Base-by-base conservation (phyloP, 2,797 vertebrate species). In the Octomys mimax region DNA sequence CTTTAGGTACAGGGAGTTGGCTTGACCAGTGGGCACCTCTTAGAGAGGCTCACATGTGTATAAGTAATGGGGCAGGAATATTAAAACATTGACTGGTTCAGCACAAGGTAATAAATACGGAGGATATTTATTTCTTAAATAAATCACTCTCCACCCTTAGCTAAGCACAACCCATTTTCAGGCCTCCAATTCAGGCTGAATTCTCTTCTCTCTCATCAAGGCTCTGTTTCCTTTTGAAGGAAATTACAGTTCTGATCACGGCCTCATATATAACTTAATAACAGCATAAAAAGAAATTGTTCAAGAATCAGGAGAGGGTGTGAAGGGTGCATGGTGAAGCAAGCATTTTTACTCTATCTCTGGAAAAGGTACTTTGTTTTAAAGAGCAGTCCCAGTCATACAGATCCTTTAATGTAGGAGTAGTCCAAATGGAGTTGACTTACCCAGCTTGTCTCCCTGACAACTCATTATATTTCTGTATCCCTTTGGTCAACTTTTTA, bases 51-150 rank as follows among this genome's bases (percentile, higher is more conserved):
- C 24, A 18, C 16, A 54, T 49, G 6, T 22, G 33, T 49, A 7
- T 33, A 33, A 62, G 57, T 21, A 1, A 14, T 6, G 4, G 31
- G 6, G 4, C 6, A 54, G 33, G 2, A 3, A 0, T 13, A 14
- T 24, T 66, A 68, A 59, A 26, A 16, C 6, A 81, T 26, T 42
- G 18, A n/a, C 1, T 6, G 39, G 2, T 33, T 22, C 28, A 73
- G 33, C 1, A 6, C 21, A 11, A 26, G 11, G 19, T 26, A 9
- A 7, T 42, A 42, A 5, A 24, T 5, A 39, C 10, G 0, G 8
- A 73, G 36, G 36, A 24, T 39, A 42, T 46, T 49, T 22, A 52
- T 2, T 70, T 10, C 22, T 1, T 3, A 61, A 28, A 12, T 19
- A 66, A 77, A 42, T 39, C 2, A 19, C 10, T 59, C 49, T 73